Percentiles rank a stretch among this genome's conserved stretches.
Evolutionary conservation across 2,888 invertebrate species (phyloP).

Genomic region (Cerastis rubricosa): DNA sequence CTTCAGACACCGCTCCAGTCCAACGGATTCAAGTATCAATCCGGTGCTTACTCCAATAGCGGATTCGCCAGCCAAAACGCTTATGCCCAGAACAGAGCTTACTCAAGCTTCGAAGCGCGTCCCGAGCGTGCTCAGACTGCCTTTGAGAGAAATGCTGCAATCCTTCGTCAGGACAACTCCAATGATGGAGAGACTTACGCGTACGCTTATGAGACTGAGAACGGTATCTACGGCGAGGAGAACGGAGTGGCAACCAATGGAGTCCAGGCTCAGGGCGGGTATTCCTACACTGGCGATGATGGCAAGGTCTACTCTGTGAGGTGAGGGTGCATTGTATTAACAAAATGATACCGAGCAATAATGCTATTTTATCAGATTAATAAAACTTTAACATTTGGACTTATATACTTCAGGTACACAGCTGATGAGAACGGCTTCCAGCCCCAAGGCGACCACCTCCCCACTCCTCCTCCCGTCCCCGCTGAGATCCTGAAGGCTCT

Average conservation of each 20-base stretch:
- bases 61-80: slow-evolving; percentile 35
- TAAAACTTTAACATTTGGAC: not conserved
- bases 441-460: slow-evolving; percentile 85
- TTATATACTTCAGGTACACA: slow-evolving; percentile 78
- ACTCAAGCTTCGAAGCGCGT: slow-evolving; percentile 65
- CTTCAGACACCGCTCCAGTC: slow-evolving; percentile 64
- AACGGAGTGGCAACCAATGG: slow-evolving; percentile 85
- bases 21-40: slow-evolving; percentile 49
- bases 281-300: slow-evolving; percentile 86
- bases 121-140: slow-evolving; percentile 83
- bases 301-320: slow-evolving; percentile 85
- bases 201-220: slow-evolving; percentile 85
- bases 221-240: slow-evolving; percentile 86
- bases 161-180: slow-evolving; percentile 82
- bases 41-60: slow-evolving; percentile 47
- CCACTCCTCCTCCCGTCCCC: slow-evolving; percentile 86
- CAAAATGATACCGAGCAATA: not conserved
- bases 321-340: slow-evolving; percentile 64
- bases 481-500: slow-evolving; percentile 84
- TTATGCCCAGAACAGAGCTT: slow-evolving; percentile 40
- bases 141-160: slow-evolving; percentile 83
- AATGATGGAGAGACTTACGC: slow-evolving; percentile 85
- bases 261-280: slow-evolving; percentile 86
- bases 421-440: slow-evolving; percentile 87
- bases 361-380: too few species aligned